A percentile compares a stretch with the other conserved stretches of the same genome.
Evolutionary conservation across 2,888 invertebrate species (phyloP).

Genomic region (Agrilus biguttatus): DNA sequence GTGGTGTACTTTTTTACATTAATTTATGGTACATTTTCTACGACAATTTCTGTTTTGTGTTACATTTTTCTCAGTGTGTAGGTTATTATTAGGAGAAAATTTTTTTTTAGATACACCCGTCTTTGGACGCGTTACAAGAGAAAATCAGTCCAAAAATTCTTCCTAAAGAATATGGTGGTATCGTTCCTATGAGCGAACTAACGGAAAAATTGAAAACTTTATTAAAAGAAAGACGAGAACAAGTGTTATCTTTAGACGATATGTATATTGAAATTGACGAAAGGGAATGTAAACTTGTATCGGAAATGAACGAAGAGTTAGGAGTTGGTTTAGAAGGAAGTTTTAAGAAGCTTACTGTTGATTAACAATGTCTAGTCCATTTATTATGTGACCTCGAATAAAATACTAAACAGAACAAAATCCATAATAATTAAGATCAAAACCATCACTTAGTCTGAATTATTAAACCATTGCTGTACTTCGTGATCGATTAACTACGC

Average conservation of each 20-base stretch:
- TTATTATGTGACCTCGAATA: too few relatives aligned
- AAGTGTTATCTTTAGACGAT: constrained; percentile 55
- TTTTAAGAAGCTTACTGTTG: constrained; percentile 71
- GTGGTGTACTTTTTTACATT: too few relatives aligned
- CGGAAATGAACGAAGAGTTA: constrained; percentile 47
- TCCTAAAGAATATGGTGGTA: constrained; percentile 82
- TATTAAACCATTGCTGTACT: too few relatives aligned
- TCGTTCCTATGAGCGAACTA: constrained; percentile 66
- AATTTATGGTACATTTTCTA: too few relatives aligned
- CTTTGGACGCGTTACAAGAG: constrained; percentile 53
- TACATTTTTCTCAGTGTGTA: too few relatives aligned
- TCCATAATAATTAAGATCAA: too few relatives aligned
- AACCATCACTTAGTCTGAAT: too few relatives aligned
- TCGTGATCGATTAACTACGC: too few relatives aligned
- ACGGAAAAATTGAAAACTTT: constrained; percentile 57
- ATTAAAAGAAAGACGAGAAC: constrained; percentile 46
- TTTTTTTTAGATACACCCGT: constrained; percentile 44
- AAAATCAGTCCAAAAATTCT: constrained; percentile 60
- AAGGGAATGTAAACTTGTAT: constrained; percentile 27
- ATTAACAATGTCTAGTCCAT: constrained; percentile 33
- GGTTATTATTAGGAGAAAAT: too few relatives aligned
- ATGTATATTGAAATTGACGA: constrained; percentile 59
- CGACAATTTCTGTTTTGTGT: constrained; percentile 31
- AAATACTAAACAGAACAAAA: too few relatives aligned
- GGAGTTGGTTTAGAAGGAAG: constrained; percentile 65